phyloP scores from a whole-genome alignment of 2,113 vertebrate species.

The Myxocyprinus asiaticus region DNA sequence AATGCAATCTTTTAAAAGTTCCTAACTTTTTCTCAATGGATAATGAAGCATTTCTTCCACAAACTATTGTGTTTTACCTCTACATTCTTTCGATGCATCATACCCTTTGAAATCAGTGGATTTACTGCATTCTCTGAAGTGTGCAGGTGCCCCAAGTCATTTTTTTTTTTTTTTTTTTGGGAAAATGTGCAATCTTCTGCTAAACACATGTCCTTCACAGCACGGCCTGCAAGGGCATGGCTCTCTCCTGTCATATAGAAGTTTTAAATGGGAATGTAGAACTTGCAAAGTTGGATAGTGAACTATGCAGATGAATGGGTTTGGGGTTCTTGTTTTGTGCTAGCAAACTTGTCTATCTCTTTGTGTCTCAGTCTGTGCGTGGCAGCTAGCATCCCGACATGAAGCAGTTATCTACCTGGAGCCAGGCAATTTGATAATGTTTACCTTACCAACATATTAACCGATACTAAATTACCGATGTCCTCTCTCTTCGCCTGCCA shows the following conservation, averaged over 20 bases:
- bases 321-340: conserved; percentile 37
- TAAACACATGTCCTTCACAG: background rate
- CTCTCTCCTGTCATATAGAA: conserved; percentile 37
- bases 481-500: conserved; percentile 41
- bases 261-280: conserved; percentile 48
- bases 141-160: no score
- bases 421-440: conserved; percentile 3
- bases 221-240: conserved; percentile 49
- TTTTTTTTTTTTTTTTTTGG: background rate
- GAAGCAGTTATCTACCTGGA: conserved; percentile 23
- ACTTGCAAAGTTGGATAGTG: conserved; percentile 78
- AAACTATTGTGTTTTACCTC: no score
- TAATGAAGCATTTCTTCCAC: no score
- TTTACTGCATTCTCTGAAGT: background rate
- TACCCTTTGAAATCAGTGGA: no score
- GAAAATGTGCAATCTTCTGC: background rate
- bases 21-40: no score
- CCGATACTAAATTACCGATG: conserved; percentile 19
- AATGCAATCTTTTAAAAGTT: no score
- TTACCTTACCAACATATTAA: conserved; percentile 13
- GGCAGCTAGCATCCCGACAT: conserved; percentile 68
- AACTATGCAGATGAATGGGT: conserved; percentile 91
- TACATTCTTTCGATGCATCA: no score
- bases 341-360: background rate
- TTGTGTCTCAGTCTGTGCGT: conserved; percentile 22